phyloP scores from a whole-genome alignment of 1,140 invertebrate genomes.

The Dreissena polymorpha region DNA sequence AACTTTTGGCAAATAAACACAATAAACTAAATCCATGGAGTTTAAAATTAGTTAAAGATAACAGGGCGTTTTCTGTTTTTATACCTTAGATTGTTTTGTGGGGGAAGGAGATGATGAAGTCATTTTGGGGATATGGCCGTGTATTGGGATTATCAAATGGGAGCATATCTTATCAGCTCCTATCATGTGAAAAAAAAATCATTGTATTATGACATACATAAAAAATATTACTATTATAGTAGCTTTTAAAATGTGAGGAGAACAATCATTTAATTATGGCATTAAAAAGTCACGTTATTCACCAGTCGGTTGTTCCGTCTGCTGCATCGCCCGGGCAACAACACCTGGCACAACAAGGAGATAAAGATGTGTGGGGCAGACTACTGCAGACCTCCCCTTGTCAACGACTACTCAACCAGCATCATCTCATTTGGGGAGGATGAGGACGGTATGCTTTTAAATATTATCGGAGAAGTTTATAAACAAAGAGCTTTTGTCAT shows the following conservation, averaged over 20 bases:
- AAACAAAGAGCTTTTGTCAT: too few species aligned
- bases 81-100: too few species aligned
- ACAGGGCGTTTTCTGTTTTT: too few species aligned
- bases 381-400: slow-evolving; percentile 66
- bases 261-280: not conserved
- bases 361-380: slow-evolving; percentile 67
- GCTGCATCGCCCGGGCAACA: slow-evolving; percentile 47
- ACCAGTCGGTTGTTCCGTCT: slow-evolving; percentile 62
- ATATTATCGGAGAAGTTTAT: not conserved
- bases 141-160: too few species aligned
- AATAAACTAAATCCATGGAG: too few species aligned
- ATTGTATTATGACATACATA: not conserved
- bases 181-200: too few species aligned
- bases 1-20: too few species aligned
- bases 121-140: too few species aligned
- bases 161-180: too few species aligned
- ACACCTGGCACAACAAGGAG: slow-evolving; percentile 66
- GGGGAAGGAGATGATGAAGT: too few species aligned
- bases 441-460: slow-evolving; percentile 64
- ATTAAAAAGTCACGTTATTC: slow-evolving; percentile 38
- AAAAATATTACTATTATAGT: not conserved
- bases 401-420: slow-evolving; percentile 52
- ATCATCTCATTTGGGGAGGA: slow-evolving; percentile 77
- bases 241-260: not conserved
- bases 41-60: too few species aligned